Percentiles rank a stretch among this genome's conserved stretches.
Conservation (phyloP, 2,113 vertebrate genomes). For the Rostratula benghalensis region DNA sequence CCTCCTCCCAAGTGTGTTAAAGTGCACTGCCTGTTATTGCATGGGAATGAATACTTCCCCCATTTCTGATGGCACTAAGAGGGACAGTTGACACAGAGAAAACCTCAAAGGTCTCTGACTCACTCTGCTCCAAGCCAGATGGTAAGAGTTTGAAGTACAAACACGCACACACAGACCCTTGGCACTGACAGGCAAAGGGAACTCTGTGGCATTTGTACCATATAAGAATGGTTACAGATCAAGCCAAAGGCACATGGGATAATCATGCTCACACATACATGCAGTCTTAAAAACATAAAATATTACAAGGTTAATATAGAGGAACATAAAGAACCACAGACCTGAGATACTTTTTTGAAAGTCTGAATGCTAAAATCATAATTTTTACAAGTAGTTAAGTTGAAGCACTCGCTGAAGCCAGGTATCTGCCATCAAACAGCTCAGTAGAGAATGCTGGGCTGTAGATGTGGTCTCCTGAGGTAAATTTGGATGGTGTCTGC, state of each 20-base stretch:
- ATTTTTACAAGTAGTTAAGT: neutral
- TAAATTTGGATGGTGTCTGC: neutral
- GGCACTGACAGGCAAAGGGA: neutral
- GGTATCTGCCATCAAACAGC: neutral
- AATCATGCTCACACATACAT: neutral
- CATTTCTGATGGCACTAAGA: neutral
- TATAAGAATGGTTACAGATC: neutral
- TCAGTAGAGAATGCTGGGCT: neutral
- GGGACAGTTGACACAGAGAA: neutral
- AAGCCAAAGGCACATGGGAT: neutral
- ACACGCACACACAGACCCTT: accelerated
- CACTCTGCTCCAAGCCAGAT: neutral
- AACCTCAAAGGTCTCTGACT: neutral
- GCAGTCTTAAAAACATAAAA: neutral
- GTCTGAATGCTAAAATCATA: neutral
- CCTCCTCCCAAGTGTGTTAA: neutral
- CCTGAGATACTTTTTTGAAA: neutral
- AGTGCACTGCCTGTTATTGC: neutral
- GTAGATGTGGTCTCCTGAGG: neutral
- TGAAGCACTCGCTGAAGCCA: neutral
- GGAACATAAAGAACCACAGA: neutral
- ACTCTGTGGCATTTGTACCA: neutral
- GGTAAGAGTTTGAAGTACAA: accelerated
- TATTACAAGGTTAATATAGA: neutral
- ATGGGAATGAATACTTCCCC: neutral